Percentiles rank a stretch among this genome's conserved stretches.
Conservation (phyloP, 1,140 invertebrate genomes). For the Nebria ingens region DNA sequence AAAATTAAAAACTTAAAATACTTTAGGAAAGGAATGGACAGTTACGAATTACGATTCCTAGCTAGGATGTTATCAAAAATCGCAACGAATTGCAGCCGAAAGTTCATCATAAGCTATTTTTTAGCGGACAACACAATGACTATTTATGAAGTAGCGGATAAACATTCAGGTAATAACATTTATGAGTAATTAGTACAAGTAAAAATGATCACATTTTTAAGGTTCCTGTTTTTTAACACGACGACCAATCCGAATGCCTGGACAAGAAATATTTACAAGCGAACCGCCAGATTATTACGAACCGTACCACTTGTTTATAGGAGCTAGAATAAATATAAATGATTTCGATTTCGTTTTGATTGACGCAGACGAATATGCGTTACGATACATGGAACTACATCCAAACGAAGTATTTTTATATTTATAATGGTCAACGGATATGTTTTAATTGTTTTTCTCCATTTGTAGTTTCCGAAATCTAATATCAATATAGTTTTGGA, state of each 20-base stretch:
- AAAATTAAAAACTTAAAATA: background rate
- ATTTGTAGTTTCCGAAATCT: slow-evolving; percentile 56
- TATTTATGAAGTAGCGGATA: slow-evolving; percentile 62
- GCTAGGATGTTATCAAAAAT: slow-evolving; percentile 62
- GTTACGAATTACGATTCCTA: slow-evolving; percentile 67
- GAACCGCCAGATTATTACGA: slow-evolving; percentile 61
- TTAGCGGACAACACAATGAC: slow-evolving; percentile 74
- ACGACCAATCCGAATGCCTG: slow-evolving; percentile 57
- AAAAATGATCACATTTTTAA: slow-evolving; percentile 27
- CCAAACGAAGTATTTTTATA: slow-evolving; percentile 42
- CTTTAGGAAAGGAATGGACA: slow-evolving; percentile 56
- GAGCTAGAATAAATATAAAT: slow-evolving; percentile 61
- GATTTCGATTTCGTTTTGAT: slow-evolving; percentile 65
- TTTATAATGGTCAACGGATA: background rate
- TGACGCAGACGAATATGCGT: slow-evolving; percentile 75
- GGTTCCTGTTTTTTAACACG: slow-evolving; percentile 60
- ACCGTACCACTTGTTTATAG: slow-evolving; percentile 70
- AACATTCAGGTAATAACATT: slow-evolving; percentile 56
- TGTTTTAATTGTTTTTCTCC: slow-evolving; percentile 3
- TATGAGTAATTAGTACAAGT: background rate
- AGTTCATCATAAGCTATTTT: slow-evolving; percentile 74
- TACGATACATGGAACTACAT: slow-evolving; percentile 80
- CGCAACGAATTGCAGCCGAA: slow-evolving; percentile 52
- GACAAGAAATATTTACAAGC: slow-evolving; percentile 54
- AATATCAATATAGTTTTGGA: slow-evolving; percentile 56